phyloP scores from a whole-genome alignment of 1,140 invertebrate species.

The Camponotus pennsylvanicus region DNA sequence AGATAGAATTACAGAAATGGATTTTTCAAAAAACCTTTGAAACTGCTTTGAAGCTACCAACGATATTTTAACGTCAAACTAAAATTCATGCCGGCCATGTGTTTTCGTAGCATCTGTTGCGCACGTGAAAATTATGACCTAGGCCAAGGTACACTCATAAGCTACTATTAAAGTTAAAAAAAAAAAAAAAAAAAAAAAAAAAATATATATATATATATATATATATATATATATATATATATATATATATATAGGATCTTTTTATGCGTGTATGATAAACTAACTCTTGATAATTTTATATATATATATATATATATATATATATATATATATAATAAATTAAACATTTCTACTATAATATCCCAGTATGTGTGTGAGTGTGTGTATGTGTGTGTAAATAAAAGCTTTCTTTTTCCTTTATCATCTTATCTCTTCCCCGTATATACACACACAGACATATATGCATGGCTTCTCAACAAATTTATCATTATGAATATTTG shows the following conservation, averaged over 20 bases:
- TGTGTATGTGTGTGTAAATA: background rate
- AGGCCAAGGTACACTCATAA: constrained; percentile 64
- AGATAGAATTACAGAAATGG: background rate
- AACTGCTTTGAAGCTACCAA: background rate
- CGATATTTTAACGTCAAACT: background rate
- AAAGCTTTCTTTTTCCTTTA: no score
- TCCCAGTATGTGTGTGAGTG: background rate
- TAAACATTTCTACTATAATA: background rate
- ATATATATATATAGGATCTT: no score
- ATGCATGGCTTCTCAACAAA: background rate
- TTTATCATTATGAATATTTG: constrained; percentile 26
- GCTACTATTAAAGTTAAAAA: no score
- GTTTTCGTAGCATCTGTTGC: constrained; percentile 76
- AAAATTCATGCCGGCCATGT: constrained; percentile 32
- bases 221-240: no score
- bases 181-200: no score
- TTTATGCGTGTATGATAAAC: background rate
- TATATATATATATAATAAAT: constrained; percentile 1
- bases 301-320: no score
- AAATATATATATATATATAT: no score
- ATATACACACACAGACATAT: background rate
- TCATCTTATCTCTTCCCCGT: background rate
- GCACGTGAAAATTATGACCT: constrained; percentile 72
- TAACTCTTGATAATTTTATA: background rate
- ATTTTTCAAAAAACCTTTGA: background rate